Evolutionary conservation across 2,888 invertebrate species (phyloP).

Genomic region (Diplazon laetatorius): DNA sequence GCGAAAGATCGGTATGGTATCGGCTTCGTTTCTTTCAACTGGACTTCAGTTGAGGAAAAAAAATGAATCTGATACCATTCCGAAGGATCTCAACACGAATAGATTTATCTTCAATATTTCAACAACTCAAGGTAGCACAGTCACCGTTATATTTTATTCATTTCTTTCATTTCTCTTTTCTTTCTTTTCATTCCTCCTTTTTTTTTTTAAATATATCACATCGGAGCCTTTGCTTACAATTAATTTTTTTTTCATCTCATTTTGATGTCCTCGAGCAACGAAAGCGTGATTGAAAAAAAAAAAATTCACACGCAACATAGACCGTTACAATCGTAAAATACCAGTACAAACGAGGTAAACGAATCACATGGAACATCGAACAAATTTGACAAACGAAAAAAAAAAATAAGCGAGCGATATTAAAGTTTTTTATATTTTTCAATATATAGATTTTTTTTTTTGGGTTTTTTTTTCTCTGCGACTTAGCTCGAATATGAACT

Average conservation of each 20-base stretch:
- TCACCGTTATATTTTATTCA: constrained; percentile 57
- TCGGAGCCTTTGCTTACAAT: constrained; percentile 36
- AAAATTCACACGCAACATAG: constrained; percentile 38
- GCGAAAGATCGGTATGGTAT: too few relatives aligned
- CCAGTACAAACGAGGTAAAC: constrained; percentile 19
- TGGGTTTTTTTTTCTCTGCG: not conserved
- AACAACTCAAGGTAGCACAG: constrained; percentile 77
- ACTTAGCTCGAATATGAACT: too few relatives aligned
- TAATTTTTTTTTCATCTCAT: constrained; percentile 1
- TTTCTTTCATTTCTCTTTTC: not conserved
- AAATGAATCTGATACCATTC: too few relatives aligned
- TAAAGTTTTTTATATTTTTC: not conserved
- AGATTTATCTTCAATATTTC: constrained; percentile 76
- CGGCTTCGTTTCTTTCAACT: too few relatives aligned
- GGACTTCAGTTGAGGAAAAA: too few relatives aligned
- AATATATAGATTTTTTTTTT: constrained; percentile 19
- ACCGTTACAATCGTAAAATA: constrained; percentile 34
- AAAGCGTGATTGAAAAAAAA: constrained; percentile 4
- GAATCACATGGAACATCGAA: constrained; percentile 36
- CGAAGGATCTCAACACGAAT: constrained; percentile 78
- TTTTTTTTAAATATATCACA: constrained; percentile 22
- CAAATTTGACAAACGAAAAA: constrained; percentile 14
- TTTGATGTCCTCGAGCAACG: constrained; percentile 45
- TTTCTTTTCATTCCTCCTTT: too few relatives aligned
- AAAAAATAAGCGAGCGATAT: constrained; percentile 41